phyloP scores from a whole-genome alignment of 2,797 vertebrate species.

The Mycteria americana region DNA sequence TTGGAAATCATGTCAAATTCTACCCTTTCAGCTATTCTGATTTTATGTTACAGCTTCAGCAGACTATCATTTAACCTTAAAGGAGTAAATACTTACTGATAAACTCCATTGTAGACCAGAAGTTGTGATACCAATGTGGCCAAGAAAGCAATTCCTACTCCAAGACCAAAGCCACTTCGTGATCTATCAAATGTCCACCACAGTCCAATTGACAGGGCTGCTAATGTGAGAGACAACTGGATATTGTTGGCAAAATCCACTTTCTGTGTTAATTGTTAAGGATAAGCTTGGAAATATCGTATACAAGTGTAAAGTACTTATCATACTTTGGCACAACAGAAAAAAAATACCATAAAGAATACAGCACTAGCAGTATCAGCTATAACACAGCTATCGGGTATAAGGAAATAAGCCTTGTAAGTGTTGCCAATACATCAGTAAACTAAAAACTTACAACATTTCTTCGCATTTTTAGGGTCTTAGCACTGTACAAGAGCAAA shows the following conservation, averaged over 20 bases:
- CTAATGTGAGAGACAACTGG: slow-evolving; percentile 92
- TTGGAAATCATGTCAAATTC: background rate
- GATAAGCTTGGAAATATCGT: slow-evolving; percentile 45
- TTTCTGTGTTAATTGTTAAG: slow-evolving; percentile 87
- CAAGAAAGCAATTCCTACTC: slow-evolving; percentile 87
- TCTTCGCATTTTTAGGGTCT: background rate
- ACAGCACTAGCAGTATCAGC: background rate
- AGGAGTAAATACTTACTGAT: slow-evolving; percentile 84
- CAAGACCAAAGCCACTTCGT: slow-evolving; percentile 90
- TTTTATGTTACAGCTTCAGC: background rate
- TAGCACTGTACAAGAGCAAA: background rate
- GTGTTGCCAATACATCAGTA: background rate
- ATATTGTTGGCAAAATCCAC: slow-evolving; percentile 97
- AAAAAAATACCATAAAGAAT: background rate
- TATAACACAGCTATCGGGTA: background rate
- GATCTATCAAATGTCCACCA: slow-evolving; percentile 98
- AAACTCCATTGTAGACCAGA: slow-evolving; percentile 93
- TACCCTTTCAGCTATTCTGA: background rate
- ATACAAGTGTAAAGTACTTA: background rate
- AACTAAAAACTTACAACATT: background rate
- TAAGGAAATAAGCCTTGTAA: background rate
- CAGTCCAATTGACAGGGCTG: slow-evolving; percentile 90
- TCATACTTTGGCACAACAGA: background rate
- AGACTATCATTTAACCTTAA: background rate
- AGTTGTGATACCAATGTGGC: slow-evolving; percentile 91